Conservation (phyloP, 2,888 invertebrate genomes). For the Diplazon laetatorius region DNA sequence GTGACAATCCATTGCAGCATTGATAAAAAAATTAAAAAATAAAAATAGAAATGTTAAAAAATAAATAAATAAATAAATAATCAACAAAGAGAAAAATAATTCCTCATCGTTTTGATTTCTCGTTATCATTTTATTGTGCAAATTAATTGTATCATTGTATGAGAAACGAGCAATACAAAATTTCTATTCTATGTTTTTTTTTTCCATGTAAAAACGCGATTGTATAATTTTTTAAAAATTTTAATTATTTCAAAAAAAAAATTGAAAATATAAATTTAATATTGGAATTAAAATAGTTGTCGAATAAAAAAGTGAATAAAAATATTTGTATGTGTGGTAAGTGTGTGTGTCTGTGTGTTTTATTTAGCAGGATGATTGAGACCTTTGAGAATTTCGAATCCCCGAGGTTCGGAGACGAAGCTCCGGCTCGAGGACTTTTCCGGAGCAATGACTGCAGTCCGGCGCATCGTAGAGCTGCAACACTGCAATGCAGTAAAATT, state of each 20-base stretch:
- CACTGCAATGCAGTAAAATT: conserved; percentile 57
- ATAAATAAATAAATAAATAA: no score
- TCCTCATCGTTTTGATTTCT: not conserved
- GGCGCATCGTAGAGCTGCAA: conserved; percentile 46
- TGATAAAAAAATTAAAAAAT: not conserved
- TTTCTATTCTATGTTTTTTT: no score
- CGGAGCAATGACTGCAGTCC: conserved; percentile 22
- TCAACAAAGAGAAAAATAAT: not conserved
- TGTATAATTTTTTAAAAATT: no score
- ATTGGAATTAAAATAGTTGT: conserved; percentile 1
- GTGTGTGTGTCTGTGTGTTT: no score
- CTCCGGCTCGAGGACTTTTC: not conserved
- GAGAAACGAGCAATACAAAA: no score
- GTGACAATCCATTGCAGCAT: not conserved
- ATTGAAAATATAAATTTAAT: not conserved
- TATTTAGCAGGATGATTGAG: not conserved
- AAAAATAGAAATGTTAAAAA: conserved; percentile 6
- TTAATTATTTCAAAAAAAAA: no score
- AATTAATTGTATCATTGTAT: no score
- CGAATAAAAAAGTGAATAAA: not conserved
- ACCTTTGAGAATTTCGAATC: conserved; percentile 2
- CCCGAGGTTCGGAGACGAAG: not conserved
- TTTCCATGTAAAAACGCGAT: no score
- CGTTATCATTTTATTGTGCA: not conserved
- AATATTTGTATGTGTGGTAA: no score